Evolutionary conservation across 2,797 vertebrate genomes (phyloP), one percentile per base, ranked within the genome.

Genomic region (Halcyon smyrnensis): DNA sequence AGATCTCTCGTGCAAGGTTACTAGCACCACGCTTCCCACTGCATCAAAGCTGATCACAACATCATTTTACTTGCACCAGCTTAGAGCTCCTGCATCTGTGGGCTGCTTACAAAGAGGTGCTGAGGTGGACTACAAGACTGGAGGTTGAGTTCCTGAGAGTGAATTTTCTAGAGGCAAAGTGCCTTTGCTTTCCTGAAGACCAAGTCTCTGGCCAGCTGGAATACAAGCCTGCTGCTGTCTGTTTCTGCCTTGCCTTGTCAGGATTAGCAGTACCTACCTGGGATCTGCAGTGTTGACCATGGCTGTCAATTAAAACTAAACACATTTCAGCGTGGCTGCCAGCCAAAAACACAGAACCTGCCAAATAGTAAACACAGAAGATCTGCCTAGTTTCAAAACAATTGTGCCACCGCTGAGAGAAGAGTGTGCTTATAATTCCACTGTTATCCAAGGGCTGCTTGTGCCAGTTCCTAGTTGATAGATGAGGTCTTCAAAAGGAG

Each of bases 301-400:
- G 90, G 95, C 97, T 98, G 98, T 98, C 98, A 97, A 93, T 95
- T 96, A 91, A 97, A 98, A 88, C 96, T 98, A 98, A 98, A 98
- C 97, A 98, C 97, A 94, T 97, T 98, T 97, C 95, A 95, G 84
- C 1, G 3, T 96, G 98, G 98, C 97, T 77, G 95, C 89, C 95
- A 87, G 98, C 98, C 98, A 98, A 95, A 98, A 97, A 94, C 97
- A 97, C 94, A 97, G 97, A 97, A 97, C 87, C 96, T 97, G 96
- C 97, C 97, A 95, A 97, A 97, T 67, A 92, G 92, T 98, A 98
- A 98, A 98, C 98, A 98, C 78, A 94, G 95, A 73, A 92, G 93
- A n/a, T 97, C 98, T 98, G 98, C 87, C 97, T 98, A 94, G 84
- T 97, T 97, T 98, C 98, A 98, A 97, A 97, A 96, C 89, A 83